Evolutionary conservation across 2,113 vertebrate genomes (phyloP).

Genomic region (Nesogale talazaci): DNA sequence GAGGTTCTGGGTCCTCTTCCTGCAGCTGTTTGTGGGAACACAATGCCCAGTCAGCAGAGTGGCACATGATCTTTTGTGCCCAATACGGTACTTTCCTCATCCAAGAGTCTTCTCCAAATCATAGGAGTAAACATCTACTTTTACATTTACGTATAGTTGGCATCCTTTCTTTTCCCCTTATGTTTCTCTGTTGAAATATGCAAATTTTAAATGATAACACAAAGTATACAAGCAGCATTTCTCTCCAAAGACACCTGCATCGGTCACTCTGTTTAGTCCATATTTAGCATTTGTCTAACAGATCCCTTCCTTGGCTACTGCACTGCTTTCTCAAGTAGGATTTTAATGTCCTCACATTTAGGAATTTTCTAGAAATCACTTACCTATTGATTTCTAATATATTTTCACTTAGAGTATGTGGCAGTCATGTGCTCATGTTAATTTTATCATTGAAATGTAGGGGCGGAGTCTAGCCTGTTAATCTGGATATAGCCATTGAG

Average conservation of each 20-base stretch:
- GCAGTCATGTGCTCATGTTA: too few species aligned
- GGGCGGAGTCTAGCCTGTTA: too few species aligned
- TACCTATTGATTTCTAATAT: neutral
- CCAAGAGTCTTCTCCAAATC: neutral
- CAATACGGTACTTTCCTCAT: neutral
- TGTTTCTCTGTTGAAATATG: slow-evolving; percentile 57
- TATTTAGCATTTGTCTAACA: slow-evolving; percentile 49
- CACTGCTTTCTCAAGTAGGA: neutral
- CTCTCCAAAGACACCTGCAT: slow-evolving; percentile 33
- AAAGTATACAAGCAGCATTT: slow-evolving; percentile 39
- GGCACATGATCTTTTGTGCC: neutral
- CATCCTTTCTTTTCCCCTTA: slow-evolving; percentile 45
- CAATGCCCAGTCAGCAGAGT: neutral
- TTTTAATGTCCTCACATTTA: slow-evolving; percentile 33
- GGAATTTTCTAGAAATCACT: neutral
- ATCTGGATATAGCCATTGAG: too few species aligned
- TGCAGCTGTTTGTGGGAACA: neutral
- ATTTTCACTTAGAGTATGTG: too few species aligned
- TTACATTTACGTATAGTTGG: slow-evolving; percentile 30
- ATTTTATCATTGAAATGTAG: too few species aligned
- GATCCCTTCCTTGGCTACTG: neutral
- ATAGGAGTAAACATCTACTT: neutral
- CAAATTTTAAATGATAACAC: slow-evolving; percentile 51
- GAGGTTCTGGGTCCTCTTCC: too few species aligned
- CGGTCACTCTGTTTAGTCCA: neutral